Evolutionary conservation across 2,888 invertebrate genomes (phyloP), one percentile per base, ranked within the genome.

Genomic region (Aphidoletes aphidimyza): DNA sequence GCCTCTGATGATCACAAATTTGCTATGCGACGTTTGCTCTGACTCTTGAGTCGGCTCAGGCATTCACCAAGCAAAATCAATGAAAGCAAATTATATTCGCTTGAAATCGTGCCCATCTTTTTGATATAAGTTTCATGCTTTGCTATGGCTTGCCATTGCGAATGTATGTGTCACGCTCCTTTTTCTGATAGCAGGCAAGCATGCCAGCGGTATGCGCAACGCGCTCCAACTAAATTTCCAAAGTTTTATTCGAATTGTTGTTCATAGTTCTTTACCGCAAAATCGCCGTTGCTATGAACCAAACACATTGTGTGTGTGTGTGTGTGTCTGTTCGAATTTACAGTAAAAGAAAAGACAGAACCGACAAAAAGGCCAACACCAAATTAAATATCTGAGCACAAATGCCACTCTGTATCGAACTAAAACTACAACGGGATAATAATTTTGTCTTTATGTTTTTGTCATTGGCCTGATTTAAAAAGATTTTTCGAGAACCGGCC

Each of bases 211-310:
- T n/a, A n/a, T n/a, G n/a, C n/a, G n/a, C n/a, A n/a, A n/a, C n/a
- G n/a, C n/a, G n/a, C n/a, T n/a, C n/a, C n/a, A n/a, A n/a, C n/a
- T n/a, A n/a, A 22, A 54, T 69, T 69, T 17, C 5, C 2, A 69
- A 69, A 69, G 19, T 69, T 69, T 69, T 69, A 69, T 69, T 69
- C 69, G 30, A 69, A 69, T 69, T 69, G 69, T 69, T 69, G 69
- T 69, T 69, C 69, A 69, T 69, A 69, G 69, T 69, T 69, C 30
- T 34, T 54, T 26, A 11, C 19, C 22, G 54, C 54, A 54, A 54
- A n/a, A 26, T 54, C 54, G 26, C 3, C 49, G 3, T 42, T 11
- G 11, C 42, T 11, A 42, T 6, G 17, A 47, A 47, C 9, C 47
- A 47, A 47, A 19, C 47, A 47, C 47, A 42, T 42, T 42, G 6